phyloP scores from a whole-genome alignment of 23 tunicate genomes.

The Halocynthia aurantium region DNA sequence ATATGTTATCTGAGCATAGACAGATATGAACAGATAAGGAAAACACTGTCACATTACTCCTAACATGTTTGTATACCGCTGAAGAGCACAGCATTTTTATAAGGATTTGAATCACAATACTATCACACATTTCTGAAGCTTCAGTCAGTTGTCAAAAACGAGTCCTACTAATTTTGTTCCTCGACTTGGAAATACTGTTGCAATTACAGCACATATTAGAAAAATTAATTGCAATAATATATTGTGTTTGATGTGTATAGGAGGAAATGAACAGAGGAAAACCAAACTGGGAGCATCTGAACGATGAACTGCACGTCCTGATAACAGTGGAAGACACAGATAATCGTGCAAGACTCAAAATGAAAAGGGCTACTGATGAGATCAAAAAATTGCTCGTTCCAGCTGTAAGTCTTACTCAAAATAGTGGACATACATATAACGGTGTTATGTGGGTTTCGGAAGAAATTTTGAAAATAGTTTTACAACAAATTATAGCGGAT shows the following conservation, averaged over 20 bases:
- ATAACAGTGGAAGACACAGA: conserved; percentile 99
- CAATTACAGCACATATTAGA: too few species aligned
- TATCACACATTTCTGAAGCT: too few species aligned
- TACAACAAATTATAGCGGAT: too few species aligned
- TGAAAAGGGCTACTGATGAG: conserved; percentile 93
- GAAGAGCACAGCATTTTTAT: too few species aligned
- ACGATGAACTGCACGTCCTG: conserved; percentile 96
- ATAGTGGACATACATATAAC: background rate
- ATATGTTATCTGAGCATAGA: too few species aligned
- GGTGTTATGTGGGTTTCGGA: background rate
- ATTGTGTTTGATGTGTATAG: conserved; percentile 25
- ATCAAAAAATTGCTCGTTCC: conserved; percentile 94
- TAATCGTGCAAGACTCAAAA: conserved; percentile 88
- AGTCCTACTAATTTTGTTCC: too few species aligned
- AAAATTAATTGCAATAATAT: background rate
- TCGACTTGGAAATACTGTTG: too few species aligned
- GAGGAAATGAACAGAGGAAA: conserved; percentile 97
- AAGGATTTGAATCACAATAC: too few species aligned
- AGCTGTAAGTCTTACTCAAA: conserved; percentile 51
- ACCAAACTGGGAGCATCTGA: conserved; percentile 99
- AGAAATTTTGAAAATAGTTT: background rate
- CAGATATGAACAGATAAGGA: too few species aligned
- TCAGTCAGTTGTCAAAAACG: too few species aligned
- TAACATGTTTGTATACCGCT: too few species aligned
- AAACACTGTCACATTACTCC: too few species aligned